Evolutionary conservation across 2,797 vertebrate species (phyloP).

Genomic region (Sebastes matsubarae): DNA sequence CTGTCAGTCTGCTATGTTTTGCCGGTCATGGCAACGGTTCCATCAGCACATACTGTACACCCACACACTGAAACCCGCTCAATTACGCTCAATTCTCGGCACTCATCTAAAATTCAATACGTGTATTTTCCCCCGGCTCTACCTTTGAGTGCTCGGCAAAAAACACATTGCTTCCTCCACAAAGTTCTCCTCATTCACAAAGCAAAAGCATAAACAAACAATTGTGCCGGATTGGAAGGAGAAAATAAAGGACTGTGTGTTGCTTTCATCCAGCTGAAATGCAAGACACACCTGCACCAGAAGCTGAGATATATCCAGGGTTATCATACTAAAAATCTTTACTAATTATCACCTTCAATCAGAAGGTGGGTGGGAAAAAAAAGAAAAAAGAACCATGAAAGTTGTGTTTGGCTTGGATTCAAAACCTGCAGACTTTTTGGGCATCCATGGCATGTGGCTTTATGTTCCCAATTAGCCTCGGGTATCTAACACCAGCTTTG

Average conservation of each 20-base stretch:
- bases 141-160: slow-evolving; percentile 23
- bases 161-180: not conserved
- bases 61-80: slow-evolving; percentile 22
- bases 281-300: not conserved
- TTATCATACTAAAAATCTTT: not conserved
- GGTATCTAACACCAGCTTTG: not conserved
- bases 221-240: not conserved
- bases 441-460: not conserved
- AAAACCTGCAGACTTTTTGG: not conserved
- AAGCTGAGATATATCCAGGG: not conserved
- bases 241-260: not conserved
- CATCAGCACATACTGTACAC: slow-evolving; percentile 14
- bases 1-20: slow-evolving; percentile 14
- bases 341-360: slow-evolving; percentile 9
- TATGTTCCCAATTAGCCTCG: slow-evolving; percentile 13
- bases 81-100: slow-evolving; percentile 14
- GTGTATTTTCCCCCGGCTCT: slow-evolving; percentile 4
- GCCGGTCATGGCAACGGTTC: not conserved
- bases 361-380: not conserved
- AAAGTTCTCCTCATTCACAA: slow-evolving; percentile 16
- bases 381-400: not conserved
- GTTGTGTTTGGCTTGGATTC: not conserved
- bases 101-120: slow-evolving; percentile 36
- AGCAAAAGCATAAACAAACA: slow-evolving; percentile 25
- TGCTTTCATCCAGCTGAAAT: slow-evolving; percentile 1